These are phyloP conservation scores for Neoitamus cyanurus DNA, from an alignment of 2,888 invertebrate genomes.

Conservation along the genomic window DNA sequence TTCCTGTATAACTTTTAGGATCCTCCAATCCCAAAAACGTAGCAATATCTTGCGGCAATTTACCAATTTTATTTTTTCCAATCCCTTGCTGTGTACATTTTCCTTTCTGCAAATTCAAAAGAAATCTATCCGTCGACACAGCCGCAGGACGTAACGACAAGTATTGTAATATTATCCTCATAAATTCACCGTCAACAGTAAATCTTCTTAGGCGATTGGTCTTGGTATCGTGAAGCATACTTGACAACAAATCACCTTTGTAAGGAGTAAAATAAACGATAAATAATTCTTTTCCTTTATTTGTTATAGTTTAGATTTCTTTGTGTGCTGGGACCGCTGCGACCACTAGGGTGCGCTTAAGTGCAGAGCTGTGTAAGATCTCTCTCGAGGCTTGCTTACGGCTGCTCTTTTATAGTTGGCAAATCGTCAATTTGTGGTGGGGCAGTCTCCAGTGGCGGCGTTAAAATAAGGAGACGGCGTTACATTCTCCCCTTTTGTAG, in stretches of 20 bases:
- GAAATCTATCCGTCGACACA: conserved; percentile 47
- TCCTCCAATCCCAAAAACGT: background rate
- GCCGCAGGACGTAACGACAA: conserved; percentile 51
- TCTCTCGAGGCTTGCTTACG: no score
- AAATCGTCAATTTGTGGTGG: no score
- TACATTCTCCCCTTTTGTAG: no score
- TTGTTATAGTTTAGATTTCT: no score
- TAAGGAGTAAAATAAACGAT: no score
- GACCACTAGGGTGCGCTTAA: no score
- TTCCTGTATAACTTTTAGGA: conserved; percentile 24
- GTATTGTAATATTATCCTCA: conserved; percentile 51
- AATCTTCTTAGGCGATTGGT: conserved; percentile 50
- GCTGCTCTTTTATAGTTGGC: no score
- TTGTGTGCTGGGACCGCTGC: no score
- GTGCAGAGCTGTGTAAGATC: no score
- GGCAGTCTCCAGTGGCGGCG: no score
- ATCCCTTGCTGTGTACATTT: conserved; percentile 43
- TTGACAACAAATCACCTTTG: conserved; percentile 46
- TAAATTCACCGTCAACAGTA: conserved; percentile 51
- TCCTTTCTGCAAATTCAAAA: conserved; percentile 48
- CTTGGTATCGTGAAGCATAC: conserved; percentile 51
- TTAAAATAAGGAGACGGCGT: no score
- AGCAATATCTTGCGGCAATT: background rate
- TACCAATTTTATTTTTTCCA: background rate
- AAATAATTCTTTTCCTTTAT: no score